Evolutionary conservation across 2,888 invertebrate species (phyloP).

Genomic region (Apamea crenata): DNA sequence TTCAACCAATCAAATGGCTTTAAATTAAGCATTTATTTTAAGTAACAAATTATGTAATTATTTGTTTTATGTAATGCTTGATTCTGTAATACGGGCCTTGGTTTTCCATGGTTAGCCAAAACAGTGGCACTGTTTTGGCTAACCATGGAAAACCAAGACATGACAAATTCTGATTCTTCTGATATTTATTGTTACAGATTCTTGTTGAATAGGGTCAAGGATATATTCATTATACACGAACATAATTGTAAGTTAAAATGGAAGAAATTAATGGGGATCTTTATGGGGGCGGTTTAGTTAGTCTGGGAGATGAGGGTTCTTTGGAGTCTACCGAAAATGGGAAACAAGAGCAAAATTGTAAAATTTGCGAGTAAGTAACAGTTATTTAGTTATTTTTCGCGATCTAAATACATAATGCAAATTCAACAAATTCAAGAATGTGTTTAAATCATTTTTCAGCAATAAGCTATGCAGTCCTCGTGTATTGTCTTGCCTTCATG

Average conservation of each 20-base stretch:
- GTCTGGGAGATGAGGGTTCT: slow-evolving; percentile 88
- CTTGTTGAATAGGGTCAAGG: slow-evolving; percentile 85
- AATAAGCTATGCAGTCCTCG: slow-evolving; percentile 95
- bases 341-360: slow-evolving; percentile 91
- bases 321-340: slow-evolving; percentile 88
- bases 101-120: neutral
- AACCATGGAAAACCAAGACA: too few relatives aligned
- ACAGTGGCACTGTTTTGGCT: too few relatives aligned
- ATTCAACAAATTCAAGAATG: neutral
- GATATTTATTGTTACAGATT: slow-evolving; percentile 78
- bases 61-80: neutral
- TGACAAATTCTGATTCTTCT: slow-evolving; percentile 4
- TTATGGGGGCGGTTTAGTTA: slow-evolving; percentile 87
- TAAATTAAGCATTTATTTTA: too few relatives aligned
- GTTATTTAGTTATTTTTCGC: neutral
- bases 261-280: slow-evolving; percentile 91
- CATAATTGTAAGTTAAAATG: slow-evolving; percentile 90
- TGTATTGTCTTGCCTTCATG: slow-evolving; percentile 97
- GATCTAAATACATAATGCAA: neutral
- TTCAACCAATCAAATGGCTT: neutral
- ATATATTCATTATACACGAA: slow-evolving; percentile 84
- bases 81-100: neutral
- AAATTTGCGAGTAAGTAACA: slow-evolving; percentile 91
- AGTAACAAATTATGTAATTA: too few relatives aligned
- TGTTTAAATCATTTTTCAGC: slow-evolving; percentile 81